phyloP scores from a whole-genome alignment of 30 jellyfish, hydroid and myxozoan species.

The Chrysaora quinquecirrha region DNA sequence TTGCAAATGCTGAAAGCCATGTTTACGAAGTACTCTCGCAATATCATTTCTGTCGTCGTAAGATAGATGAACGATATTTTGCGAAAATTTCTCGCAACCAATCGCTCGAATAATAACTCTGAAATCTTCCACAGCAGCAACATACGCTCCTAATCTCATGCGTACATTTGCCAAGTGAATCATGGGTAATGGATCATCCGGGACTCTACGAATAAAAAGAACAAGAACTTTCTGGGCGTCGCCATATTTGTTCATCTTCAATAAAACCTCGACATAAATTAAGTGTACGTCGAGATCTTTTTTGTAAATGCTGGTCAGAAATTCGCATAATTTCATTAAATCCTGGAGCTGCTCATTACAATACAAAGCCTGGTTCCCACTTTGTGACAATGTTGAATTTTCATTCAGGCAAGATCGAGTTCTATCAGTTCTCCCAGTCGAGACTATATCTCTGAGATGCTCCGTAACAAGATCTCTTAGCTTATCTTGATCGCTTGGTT shows the following conservation, averaged over 20 bases:
- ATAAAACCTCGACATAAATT: slow-evolving; percentile 31
- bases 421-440: background rate
- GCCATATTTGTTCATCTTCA: slow-evolving; percentile 33
- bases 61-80: slow-evolving; percentile 41
- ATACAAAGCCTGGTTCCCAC: no score
- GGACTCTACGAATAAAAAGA: slow-evolving; percentile 49
- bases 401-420: background rate
- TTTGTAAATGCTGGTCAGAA: slow-evolving; percentile 44
- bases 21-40: slow-evolving; percentile 90
- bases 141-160: slow-evolving; percentile 86
- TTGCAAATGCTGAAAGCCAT: slow-evolving; percentile 72
- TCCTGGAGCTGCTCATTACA: slow-evolving; percentile 11
- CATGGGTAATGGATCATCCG: slow-evolving; percentile 81
- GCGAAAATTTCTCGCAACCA: slow-evolving; percentile 66
- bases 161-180: slow-evolving; percentile 81
- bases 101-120: slow-evolving; percentile 54
- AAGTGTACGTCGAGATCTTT: slow-evolving; percentile 51
- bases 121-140: slow-evolving; percentile 88
- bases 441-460: background rate
- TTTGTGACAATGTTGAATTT: background rate
- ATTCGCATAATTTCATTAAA: slow-evolving; percentile 33
- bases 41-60: slow-evolving; percentile 77
- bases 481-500: slow-evolving; percentile 59
- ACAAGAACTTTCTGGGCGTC: slow-evolving; percentile 82
- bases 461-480: slow-evolving; percentile 27